Percentiles rank a stretch among this genome's conserved stretches.
phyloP scores from a whole-genome alignment of 1,140 invertebrate genomes.

The Lysiphlebus fabarum region DNA sequence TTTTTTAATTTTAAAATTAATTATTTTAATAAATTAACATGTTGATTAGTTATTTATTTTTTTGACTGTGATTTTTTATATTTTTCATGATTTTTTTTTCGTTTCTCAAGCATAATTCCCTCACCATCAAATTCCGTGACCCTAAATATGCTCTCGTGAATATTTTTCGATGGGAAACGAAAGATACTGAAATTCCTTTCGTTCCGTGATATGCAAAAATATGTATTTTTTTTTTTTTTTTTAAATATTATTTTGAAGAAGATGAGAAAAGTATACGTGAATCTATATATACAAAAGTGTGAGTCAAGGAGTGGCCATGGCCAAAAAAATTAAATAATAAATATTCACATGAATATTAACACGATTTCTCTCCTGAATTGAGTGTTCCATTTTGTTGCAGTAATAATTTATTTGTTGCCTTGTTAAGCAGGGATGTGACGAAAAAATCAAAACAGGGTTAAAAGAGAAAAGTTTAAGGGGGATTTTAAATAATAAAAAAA shows the following conservation, averaged over 20 bases:
- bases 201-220: conserved; percentile 13
- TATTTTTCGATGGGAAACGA: no score
- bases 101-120: conserved; percentile 13
- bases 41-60: no score
- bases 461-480: no score
- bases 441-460: no score
- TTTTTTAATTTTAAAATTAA: no score
- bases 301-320: conserved; percentile 15
- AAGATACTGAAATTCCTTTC: conserved; percentile 4
- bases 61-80: no score
- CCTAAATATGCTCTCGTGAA: neutral
- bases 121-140: neutral
- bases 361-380: conserved; percentile 19
- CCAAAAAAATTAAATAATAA: conserved; percentile 10
- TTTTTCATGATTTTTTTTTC: no score
- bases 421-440: conserved; percentile 13
- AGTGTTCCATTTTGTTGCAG: conserved; percentile 13
- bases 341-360: conserved; percentile 20
- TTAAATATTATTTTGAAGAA: neutral
- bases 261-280: conserved; percentile 3
- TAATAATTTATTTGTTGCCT: conserved; percentile 16
- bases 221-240: neutral
- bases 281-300: neutral
- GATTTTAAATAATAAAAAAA: no score
- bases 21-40: no score